Conservation (phyloP, 1,140 invertebrate species). For the Bombus balteatus region DNA sequence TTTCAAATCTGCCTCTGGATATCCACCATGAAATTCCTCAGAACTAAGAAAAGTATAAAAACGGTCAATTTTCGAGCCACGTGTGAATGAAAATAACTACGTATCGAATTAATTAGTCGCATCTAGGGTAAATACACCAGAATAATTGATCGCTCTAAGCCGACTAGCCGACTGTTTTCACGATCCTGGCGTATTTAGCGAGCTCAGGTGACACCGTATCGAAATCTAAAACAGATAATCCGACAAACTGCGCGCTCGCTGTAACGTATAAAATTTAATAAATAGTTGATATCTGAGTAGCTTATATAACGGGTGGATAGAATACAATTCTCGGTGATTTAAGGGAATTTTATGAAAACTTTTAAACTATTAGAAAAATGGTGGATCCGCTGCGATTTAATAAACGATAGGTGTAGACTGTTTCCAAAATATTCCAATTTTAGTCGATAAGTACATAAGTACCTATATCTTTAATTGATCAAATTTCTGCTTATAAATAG, state of each 20-base stretch:
- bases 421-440: too few species aligned
- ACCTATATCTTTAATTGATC: not conserved
- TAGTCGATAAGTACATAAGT: too few species aligned
- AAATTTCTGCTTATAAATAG: not conserved
- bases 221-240: conserved; percentile 39
- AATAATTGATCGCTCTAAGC: not conserved
- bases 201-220: not conserved
- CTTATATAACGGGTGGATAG: conserved; percentile 9
- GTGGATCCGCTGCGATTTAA: too few species aligned
- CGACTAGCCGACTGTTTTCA: not conserved
- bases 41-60: too few species aligned
- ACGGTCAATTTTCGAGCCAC: not conserved
- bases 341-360: not conserved
- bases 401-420: too few species aligned
- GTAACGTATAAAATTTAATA: conserved; percentile 19
- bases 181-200: not conserved
- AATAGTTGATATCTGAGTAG: not conserved
- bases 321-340: not conserved
- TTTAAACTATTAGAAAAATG: not conserved
- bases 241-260: not conserved
- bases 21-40: not conserved
- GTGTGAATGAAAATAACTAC: not conserved
- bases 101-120: conserved; percentile 18
- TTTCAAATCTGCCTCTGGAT: not conserved
- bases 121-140: not conserved